A percentile compares a stretch with the other conserved stretches of the same genome.
These are phyloP conservation scores for Strigamia maritima DNA, from an alignment of 2,888 invertebrate species.

Conservation along the genomic window DNA sequence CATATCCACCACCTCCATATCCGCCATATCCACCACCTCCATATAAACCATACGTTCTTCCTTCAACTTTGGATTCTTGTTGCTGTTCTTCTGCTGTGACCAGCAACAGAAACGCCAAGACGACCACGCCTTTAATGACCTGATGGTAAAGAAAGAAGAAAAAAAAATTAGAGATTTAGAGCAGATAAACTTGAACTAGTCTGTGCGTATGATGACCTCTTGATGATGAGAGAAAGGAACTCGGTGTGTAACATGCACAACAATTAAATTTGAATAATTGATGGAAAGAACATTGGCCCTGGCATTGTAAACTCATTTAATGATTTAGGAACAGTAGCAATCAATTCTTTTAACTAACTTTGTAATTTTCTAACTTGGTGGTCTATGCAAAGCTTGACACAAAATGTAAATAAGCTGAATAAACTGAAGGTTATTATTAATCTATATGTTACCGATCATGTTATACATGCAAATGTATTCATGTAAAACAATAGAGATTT, in stretches of 20 bases:
- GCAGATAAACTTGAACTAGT: conserved; percentile 16
- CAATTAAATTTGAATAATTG: neutral
- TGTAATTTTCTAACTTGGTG: too few relatives aligned
- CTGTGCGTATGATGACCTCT: neutral
- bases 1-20: neutral
- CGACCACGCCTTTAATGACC: conserved; percentile 2
- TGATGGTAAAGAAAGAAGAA: conserved; percentile 1
- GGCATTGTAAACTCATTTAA: neutral
- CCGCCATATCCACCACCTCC: neutral
- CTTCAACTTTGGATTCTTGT: neutral
- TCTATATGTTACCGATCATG: too few relatives aligned
- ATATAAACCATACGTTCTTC: neutral
- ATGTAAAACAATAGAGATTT: neutral
- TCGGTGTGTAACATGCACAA: neutral
- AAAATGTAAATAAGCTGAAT: too few relatives aligned
- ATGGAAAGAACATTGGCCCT: neutral
- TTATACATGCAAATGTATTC: too few relatives aligned
- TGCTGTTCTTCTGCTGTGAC: neutral
- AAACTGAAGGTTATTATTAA: too few relatives aligned
- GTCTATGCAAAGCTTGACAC: too few relatives aligned
- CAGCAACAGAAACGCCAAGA: neutral
- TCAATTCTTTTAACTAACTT: too few relatives aligned
- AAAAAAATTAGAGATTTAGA: neutral
- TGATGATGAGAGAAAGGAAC: neutral
- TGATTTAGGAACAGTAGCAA: neutral